These are phyloP conservation scores for Perdita meconis DNA, from an alignment of 2,888 invertebrate species.

Conservation along the genomic window DNA sequence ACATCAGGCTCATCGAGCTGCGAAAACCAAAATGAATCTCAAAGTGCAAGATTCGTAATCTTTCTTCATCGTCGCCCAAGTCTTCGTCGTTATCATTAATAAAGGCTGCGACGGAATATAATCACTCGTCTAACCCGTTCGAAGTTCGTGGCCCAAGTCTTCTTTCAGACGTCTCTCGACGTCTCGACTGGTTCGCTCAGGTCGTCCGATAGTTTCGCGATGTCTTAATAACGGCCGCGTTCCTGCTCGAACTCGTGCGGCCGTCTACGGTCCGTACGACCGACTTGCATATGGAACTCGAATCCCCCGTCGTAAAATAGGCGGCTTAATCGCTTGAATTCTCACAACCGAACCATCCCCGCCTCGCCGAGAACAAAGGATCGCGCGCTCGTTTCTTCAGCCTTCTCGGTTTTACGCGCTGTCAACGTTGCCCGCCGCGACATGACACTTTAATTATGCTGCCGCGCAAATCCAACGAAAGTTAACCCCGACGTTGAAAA, in stretches of 20 bases:
- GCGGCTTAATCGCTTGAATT: constrained; percentile 82
- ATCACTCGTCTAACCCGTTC: constrained; percentile 37
- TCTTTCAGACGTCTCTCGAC: constrained; percentile 2
- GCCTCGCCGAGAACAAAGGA: constrained; percentile 75
- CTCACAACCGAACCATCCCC: constrained; percentile 75
- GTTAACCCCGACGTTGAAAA: constrained; percentile 46
- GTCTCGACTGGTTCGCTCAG: neutral
- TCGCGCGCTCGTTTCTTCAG: constrained; percentile 73
- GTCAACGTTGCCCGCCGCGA: constrained; percentile 79
- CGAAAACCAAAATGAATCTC: no score
- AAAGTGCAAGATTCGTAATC: no score
- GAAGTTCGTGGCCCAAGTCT: constrained; percentile 26
- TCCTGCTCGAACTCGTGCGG: constrained; percentile 54
- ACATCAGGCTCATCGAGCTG: no score
- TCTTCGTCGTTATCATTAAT: neutral
- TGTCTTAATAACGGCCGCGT: constrained; percentile 63
- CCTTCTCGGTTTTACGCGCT: constrained; percentile 77
- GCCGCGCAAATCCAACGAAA: constrained; percentile 77
- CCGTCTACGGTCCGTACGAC: constrained; percentile 60
- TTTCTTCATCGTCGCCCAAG: no score
- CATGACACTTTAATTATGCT: constrained; percentile 83
- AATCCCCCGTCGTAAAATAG: constrained; percentile 76
- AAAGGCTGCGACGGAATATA: constrained; percentile 38
- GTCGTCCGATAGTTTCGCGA: constrained; percentile 17
- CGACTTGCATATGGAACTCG: constrained; percentile 69